These are phyloP conservation scores for Xiphorhynchus elegans DNA, from an alignment of 2,113 vertebrate species.

Conservation along the genomic window DNA sequence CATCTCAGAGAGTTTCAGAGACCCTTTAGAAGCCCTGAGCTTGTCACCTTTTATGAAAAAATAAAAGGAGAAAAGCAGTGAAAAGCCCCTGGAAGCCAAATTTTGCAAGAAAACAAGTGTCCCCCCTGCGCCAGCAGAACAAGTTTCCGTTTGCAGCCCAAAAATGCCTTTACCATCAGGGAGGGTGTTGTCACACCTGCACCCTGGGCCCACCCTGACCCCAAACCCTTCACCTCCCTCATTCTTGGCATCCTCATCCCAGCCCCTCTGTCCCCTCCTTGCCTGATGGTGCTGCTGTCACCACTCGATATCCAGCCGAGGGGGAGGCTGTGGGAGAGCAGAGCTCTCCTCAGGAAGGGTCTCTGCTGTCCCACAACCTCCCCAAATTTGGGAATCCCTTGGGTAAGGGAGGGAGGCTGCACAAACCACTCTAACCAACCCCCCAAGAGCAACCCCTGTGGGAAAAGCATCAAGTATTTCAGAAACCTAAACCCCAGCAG, in stretches of 20 bases:
- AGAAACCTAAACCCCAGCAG: neutral
- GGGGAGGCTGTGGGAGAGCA: neutral
- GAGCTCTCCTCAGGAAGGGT: neutral
- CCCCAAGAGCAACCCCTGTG: neutral
- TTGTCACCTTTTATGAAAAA: neutral
- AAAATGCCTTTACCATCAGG: fast-evolving
- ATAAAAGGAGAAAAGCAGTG: neutral
- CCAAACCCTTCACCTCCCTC: neutral
- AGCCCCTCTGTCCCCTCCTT: neutral
- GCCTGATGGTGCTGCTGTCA: neutral
- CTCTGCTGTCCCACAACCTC: neutral
- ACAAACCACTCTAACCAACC: fast-evolving
- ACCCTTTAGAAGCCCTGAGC: fast-evolving
- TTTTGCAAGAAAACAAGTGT: neutral
- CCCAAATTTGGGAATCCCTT: neutral
- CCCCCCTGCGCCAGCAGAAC: neutral
- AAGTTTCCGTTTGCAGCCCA: fast-evolving
- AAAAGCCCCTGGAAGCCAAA: neutral
- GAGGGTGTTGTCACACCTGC: neutral
- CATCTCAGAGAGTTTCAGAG: fast-evolving
- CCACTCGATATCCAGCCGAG: fast-evolving
- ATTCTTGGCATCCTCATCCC: neutral
- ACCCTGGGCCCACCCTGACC: neutral
- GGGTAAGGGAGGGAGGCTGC: neutral
- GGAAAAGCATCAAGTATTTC: neutral